Evolutionary conservation across 1,140 invertebrate genomes (phyloP).

Genomic region (Copidosoma floridanum): DNA sequence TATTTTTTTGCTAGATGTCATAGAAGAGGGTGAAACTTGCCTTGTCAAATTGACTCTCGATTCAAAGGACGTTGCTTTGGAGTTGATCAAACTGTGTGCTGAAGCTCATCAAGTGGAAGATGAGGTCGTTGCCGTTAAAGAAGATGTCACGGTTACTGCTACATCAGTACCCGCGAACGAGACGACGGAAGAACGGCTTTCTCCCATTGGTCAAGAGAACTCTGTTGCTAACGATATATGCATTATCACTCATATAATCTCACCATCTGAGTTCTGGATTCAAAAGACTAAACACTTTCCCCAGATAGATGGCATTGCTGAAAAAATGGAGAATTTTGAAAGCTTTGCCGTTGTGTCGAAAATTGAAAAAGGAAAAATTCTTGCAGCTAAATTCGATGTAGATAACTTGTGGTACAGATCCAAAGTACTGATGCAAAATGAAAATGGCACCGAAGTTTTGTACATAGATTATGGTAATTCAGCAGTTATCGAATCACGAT

Average conservation of each 20-base stretch:
- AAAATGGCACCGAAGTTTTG: constrained; percentile 63
- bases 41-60: constrained; percentile 66
- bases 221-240: constrained; percentile 44
- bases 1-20: constrained; percentile 45
- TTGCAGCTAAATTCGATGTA: constrained; percentile 68
- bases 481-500: constrained; percentile 51
- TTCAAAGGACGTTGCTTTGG: constrained; percentile 59
- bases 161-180: neutral
- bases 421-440: constrained; percentile 62
- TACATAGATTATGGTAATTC: constrained; percentile 77
- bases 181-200: constrained; percentile 36
- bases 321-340: constrained; percentile 59
- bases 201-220: constrained; percentile 49
- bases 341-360: constrained; percentile 56
- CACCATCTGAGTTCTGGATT: constrained; percentile 70
- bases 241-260: constrained; percentile 67
- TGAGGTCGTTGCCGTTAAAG: constrained; percentile 43
- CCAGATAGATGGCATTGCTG: constrained; percentile 64
- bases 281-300: constrained; percentile 63
- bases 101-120: neutral
- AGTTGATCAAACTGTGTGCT: constrained; percentile 51
- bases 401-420: constrained; percentile 71
- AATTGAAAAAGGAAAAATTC: constrained; percentile 60
- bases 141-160: neutral
- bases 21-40: constrained; percentile 63